Evolutionary conservation across 2,888 invertebrate genomes (phyloP).

Genomic region (Odontocerum albicorne): DNA sequence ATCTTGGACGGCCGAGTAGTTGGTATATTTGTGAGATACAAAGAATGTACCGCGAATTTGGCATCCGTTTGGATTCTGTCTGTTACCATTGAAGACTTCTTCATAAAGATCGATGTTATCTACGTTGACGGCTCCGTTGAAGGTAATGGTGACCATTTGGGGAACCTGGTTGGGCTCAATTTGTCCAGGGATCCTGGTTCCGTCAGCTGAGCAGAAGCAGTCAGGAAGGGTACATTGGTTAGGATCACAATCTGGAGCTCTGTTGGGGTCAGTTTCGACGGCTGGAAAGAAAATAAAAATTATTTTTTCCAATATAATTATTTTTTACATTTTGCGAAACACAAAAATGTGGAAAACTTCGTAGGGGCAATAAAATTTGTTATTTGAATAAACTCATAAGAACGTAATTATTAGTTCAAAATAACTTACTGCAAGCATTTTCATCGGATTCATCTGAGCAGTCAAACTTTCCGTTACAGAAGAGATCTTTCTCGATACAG

Average conservation of each 20-base stretch:
- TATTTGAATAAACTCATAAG: background rate
- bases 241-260: slow-evolving; percentile 89
- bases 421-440: slow-evolving; percentile 89
- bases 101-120: slow-evolving; percentile 92
- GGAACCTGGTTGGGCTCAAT: slow-evolving; percentile 84
- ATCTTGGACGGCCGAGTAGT: slow-evolving; percentile 88
- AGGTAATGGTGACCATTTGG: slow-evolving; percentile 91
- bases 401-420: background rate
- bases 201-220: slow-evolving; percentile 92
- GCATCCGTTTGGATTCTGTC: slow-evolving; percentile 87
- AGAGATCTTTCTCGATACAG: slow-evolving; percentile 87
- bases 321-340: no score
- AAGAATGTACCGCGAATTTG: slow-evolving; percentile 89
- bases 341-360: no score
- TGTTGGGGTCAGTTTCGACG: slow-evolving; percentile 87
- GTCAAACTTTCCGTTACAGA: slow-evolving; percentile 91
- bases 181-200: slow-evolving; percentile 84
- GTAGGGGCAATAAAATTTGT: no score
- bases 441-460: slow-evolving; percentile 95
- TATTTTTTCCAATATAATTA: no score
- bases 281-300: slow-evolving; percentile 53
- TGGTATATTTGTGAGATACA: slow-evolving; percentile 89
- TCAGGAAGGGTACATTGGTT: slow-evolving; percentile 87
- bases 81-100: slow-evolving; percentile 83
- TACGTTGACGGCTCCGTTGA: slow-evolving; percentile 90